Conservation (phyloP, 2,797 vertebrate species). For the Cheirogaleus major region DNA sequence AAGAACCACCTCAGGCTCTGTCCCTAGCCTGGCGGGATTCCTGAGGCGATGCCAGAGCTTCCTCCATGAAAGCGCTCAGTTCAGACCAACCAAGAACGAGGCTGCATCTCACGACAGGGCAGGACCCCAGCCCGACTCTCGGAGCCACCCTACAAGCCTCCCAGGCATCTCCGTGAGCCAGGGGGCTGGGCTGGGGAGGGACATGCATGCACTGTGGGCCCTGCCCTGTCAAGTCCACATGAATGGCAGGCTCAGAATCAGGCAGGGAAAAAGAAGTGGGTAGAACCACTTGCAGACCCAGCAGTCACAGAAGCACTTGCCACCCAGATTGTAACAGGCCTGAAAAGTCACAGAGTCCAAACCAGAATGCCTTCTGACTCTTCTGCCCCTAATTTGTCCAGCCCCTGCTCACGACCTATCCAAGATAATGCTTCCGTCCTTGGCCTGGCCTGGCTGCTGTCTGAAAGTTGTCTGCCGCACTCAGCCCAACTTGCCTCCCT, state of each 20-base stretch:
- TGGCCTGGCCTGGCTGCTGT: not conserved
- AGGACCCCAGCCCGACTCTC: not conserved
- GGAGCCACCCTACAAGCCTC: not conserved
- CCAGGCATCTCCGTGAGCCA: not conserved
- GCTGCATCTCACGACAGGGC: not conserved
- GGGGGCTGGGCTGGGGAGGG: not conserved
- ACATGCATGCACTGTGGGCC: not conserved
- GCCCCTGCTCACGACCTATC: not conserved
- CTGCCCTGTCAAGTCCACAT: not conserved
- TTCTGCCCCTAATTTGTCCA: not conserved
- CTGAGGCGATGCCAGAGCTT: slow-evolving; percentile 26
- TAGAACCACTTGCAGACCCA: not conserved
- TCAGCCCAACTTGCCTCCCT: not conserved
- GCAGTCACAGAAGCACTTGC: not conserved
- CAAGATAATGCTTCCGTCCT: not conserved
- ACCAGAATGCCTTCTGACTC: not conserved
- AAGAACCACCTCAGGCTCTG: not conserved
- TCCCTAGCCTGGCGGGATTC: slow-evolving; percentile 31
- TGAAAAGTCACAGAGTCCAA: not conserved
- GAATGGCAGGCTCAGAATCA: not conserved
- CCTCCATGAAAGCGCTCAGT: slow-evolving; percentile 43
- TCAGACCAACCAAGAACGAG: slow-evolving; percentile 26
- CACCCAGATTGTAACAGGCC: not conserved
- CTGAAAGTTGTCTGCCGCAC: not conserved
- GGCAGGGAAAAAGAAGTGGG: not conserved